These are phyloP conservation scores for Lottia gigantea DNA, from an alignment of 2,888 invertebrate genomes.

Conservation along the genomic window DNA sequence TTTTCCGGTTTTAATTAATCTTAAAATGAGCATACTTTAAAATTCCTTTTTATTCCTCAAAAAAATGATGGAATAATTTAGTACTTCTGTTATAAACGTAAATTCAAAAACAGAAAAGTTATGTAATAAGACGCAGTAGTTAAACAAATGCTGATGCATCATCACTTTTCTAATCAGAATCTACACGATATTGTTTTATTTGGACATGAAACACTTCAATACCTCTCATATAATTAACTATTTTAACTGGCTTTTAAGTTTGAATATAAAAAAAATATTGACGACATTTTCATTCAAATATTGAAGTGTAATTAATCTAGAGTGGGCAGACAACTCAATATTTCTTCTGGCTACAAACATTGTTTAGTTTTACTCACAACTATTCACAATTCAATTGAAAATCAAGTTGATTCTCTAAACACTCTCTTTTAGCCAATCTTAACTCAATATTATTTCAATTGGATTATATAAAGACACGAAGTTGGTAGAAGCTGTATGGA, in stretches of 20 bases:
- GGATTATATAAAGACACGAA: slow-evolving; percentile 4
- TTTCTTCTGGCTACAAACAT: slow-evolving; percentile 8
- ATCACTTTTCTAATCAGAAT: too few relatives aligned
- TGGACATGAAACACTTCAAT: not conserved
- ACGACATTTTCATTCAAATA: not conserved
- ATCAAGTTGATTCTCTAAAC: slow-evolving; percentile 4
- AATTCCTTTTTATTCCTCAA: too few relatives aligned
- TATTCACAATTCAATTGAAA: not conserved
- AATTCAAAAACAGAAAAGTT: too few relatives aligned
- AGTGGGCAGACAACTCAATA: not conserved
- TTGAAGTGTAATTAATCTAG: slow-evolving; percentile 4
- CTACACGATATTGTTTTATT: not conserved
- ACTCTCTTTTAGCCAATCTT: slow-evolving; percentile 1
- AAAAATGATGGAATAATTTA: too few relatives aligned
- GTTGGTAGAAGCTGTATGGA: not conserved
- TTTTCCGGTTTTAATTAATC: too few relatives aligned
- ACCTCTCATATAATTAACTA: not conserved
- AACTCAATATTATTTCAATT: slow-evolving; percentile 9
- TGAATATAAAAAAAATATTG: slow-evolving; percentile 6
- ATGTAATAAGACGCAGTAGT: too few relatives aligned
- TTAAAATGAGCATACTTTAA: too few relatives aligned
- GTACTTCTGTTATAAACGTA: too few relatives aligned
- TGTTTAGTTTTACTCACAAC: slow-evolving; percentile 1
- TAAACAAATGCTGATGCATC: too few relatives aligned
- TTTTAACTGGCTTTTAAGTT: slow-evolving; percentile 8